Evolutionary conservation across 2,888 invertebrate species (phyloP).

Genomic region (Mesorhabditis sp.): DNA sequence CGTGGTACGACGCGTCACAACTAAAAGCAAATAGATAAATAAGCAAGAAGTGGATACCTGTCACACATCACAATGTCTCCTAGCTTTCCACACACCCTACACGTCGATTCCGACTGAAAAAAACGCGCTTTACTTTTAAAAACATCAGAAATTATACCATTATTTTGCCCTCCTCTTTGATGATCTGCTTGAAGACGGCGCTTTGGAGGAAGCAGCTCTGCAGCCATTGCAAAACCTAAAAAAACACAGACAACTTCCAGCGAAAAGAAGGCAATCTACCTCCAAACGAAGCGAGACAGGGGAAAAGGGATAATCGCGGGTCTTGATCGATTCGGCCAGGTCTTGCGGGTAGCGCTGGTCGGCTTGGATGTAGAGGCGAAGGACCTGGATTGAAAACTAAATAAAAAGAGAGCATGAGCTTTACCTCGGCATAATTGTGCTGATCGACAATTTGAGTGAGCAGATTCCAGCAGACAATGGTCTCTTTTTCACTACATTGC

Average conservation of each 20-base stretch:
- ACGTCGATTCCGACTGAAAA: slow-evolving; percentile 61
- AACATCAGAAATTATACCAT: slow-evolving; percentile 20
- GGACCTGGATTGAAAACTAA: slow-evolving; percentile 20
- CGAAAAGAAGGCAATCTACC: neutral
- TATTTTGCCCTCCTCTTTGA: slow-evolving; percentile 69
- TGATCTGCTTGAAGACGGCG: slow-evolving; percentile 85
- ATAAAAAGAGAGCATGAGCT: neutral
- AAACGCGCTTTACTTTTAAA: slow-evolving; percentile 41
- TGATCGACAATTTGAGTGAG: slow-evolving; percentile 85
- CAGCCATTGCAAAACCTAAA: slow-evolving; percentile 69
- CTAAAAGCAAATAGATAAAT: neutral
- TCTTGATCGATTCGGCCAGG: slow-evolving; percentile 30
- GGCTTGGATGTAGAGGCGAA: slow-evolving; percentile 39
- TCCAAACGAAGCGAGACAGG: slow-evolving; percentile 66
- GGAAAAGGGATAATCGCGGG: slow-evolving; percentile 75
- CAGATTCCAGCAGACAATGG: slow-evolving; percentile 93
- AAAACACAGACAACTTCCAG: neutral
- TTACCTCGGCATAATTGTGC: slow-evolving; percentile 91
- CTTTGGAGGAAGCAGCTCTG: slow-evolving; percentile 90
- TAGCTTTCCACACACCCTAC: slow-evolving; percentile 51
- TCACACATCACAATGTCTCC: slow-evolving; percentile 72
- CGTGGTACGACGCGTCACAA: neutral
- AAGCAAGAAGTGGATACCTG: slow-evolving; percentile 26
- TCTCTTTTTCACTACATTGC: slow-evolving; percentile 71
- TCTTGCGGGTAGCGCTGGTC: slow-evolving; percentile 33